A percentile compares a stretch with the other conserved stretches of the same genome.
Conservation (phyloP, 1,140 invertebrate species). For the Microplitis mediator region DNA sequence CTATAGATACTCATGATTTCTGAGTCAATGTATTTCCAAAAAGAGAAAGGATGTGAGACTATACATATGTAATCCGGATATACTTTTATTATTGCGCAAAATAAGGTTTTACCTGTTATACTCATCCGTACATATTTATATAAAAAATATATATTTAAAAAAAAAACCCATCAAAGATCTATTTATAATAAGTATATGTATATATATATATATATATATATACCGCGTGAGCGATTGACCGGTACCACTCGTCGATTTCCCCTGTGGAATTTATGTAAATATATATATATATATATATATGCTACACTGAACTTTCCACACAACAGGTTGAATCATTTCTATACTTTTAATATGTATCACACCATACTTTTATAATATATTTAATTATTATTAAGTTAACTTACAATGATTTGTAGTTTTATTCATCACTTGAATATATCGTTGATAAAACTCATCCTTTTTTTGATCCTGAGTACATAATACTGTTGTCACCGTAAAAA, state of each 20-base stretch:
- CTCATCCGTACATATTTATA: conserved; percentile 11
- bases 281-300: neutral
- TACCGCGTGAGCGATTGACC: neutral
- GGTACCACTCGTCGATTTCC: conserved; percentile 34
- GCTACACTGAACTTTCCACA: no score
- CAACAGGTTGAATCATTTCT: no score
- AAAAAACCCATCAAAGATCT: neutral
- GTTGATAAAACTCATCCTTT: neutral
- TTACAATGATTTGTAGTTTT: no score
- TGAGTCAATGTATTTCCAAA: neutral
- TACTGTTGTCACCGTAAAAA: conserved; percentile 31
- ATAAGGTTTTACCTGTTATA: conserved; percentile 15
- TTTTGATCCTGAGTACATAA: neutral
- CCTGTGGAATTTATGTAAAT: conserved; percentile 28
- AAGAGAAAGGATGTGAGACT: neutral
- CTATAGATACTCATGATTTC: neutral
- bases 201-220: neutral
- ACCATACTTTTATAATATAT: no score
- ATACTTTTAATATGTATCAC: no score
- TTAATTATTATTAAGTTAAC: no score
- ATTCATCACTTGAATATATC: no score
- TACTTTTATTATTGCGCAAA: conserved; percentile 10
- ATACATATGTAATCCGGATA: neutral
- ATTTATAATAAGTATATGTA: no score
- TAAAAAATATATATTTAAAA: neutral